Percentiles rank a stretch among this genome's conserved stretches.
These are phyloP conservation scores for Coelopa pilipes DNA, from an alignment of 2,888 invertebrate species.

Conservation along the genomic window DNA sequence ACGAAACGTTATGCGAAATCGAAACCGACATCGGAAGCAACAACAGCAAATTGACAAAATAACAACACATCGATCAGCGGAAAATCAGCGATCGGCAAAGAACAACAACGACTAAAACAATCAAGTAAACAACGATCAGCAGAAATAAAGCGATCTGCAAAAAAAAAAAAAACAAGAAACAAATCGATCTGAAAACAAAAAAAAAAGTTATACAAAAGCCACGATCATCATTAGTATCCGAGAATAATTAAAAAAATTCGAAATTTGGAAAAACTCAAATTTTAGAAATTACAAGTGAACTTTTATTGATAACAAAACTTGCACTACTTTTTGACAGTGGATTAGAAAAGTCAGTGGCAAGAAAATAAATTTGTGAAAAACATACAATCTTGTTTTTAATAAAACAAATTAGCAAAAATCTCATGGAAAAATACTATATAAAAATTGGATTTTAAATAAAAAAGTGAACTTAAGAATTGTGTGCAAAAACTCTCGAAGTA, in stretches of 20 bases:
- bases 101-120: no score
- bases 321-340: conserved; percentile 4
- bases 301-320: background rate
- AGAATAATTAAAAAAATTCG: background rate
- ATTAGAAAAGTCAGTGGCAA: background rate
- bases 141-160: background rate
- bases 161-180: no score
- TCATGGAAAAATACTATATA: background rate
- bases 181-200: background rate
- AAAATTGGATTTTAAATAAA: background rate
- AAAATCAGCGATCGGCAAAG: no score
- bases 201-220: background rate
- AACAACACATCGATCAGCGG: background rate
- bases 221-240: background rate
- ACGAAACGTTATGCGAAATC: no score
- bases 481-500: background rate
- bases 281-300: no score
- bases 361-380: background rate
- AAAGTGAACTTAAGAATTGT: background rate
- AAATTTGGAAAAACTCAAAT: no score
- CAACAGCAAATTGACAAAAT: background rate
- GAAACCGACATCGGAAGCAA: background rate
- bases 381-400: background rate
- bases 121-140: no score
- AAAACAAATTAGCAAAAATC: background rate